phyloP scores from a whole-genome alignment of 2,888 invertebrate species.

The Heliconius hortense region DNA sequence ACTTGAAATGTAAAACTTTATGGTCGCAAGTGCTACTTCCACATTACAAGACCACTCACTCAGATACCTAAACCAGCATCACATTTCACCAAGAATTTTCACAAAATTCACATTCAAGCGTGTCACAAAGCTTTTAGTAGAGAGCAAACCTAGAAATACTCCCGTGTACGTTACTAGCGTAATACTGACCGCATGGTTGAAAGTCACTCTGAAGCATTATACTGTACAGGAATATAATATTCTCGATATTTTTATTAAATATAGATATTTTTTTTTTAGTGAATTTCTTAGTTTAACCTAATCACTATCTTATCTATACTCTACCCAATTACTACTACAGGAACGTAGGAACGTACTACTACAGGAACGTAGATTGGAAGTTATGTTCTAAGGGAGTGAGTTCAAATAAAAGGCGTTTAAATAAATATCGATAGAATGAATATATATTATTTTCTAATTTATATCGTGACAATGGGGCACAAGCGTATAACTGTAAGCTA shows the following conservation, averaged over 20 bases:
- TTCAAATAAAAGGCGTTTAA: too few relatives aligned
- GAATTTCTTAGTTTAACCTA: too few relatives aligned
- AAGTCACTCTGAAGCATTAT: background rate
- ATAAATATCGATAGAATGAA: too few relatives aligned
- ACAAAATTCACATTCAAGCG: constrained; percentile 9
- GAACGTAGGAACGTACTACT: too few relatives aligned
- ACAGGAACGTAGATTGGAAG: too few relatives aligned
- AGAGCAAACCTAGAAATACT: constrained; percentile 26
- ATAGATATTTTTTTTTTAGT: background rate
- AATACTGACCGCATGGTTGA: constrained; percentile 10
- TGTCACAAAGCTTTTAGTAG: constrained; percentile 30
- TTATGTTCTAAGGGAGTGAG: too few relatives aligned
- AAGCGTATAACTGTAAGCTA: too few relatives aligned
- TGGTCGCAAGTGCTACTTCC: background rate
- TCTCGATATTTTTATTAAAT: background rate
- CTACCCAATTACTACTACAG: too few relatives aligned
- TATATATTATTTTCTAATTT: too few relatives aligned
- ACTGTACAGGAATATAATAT: background rate
- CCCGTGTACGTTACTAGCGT: constrained; percentile 24
- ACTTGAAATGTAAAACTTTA: background rate
- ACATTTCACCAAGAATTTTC: constrained; percentile 23
- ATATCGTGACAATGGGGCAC: too few relatives aligned
- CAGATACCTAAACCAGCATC: constrained; percentile 4
- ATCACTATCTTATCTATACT: too few relatives aligned
- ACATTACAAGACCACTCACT: constrained; percentile 12